Evolutionary conservation across 37 sponge, comb jelly and placozoan species (phyloP).

Genomic region (Amphimedon queenslandica): DNA sequence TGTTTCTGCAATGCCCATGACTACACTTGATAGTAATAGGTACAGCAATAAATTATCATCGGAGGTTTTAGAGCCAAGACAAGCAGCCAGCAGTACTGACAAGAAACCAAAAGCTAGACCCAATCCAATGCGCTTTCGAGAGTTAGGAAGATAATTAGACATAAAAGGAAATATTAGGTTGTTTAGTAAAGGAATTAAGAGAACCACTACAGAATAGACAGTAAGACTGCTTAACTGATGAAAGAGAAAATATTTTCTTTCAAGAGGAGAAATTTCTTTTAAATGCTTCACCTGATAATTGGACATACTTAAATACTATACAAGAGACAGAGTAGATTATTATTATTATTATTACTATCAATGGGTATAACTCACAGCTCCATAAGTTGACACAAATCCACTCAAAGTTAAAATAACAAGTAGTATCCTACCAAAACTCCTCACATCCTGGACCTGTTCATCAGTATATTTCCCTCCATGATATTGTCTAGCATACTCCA

Average conservation of each 20-base stretch:
- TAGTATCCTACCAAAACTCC: neutral
- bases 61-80: no score
- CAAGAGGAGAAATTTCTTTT: neutral
- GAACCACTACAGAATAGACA: neutral
- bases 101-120: neutral
- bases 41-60: neutral
- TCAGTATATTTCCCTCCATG: constrained; percentile 9
- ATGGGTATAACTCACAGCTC: neutral
- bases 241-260: no score
- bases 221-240: no score
- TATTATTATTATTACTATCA: neutral
- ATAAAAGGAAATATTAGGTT: constrained; percentile 4
- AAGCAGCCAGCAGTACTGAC: neutral
- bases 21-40: neutral
- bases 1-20: neutral
- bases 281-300: neutral
- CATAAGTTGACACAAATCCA: neutral
- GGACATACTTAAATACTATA: neutral
- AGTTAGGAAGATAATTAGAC: constrained; percentile 2
- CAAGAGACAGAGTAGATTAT: neutral
- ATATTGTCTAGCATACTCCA: constrained; percentile 7
- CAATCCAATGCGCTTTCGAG: constrained; percentile 7
- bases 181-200: neutral
- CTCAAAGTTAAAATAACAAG: neutral
- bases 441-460: constrained; percentile 8